A percentile compares a stretch with the other conserved stretches of the same genome.
phyloP scores from a whole-genome alignment of 1,140 invertebrate genomes.

The Aphis gossypii region DNA sequence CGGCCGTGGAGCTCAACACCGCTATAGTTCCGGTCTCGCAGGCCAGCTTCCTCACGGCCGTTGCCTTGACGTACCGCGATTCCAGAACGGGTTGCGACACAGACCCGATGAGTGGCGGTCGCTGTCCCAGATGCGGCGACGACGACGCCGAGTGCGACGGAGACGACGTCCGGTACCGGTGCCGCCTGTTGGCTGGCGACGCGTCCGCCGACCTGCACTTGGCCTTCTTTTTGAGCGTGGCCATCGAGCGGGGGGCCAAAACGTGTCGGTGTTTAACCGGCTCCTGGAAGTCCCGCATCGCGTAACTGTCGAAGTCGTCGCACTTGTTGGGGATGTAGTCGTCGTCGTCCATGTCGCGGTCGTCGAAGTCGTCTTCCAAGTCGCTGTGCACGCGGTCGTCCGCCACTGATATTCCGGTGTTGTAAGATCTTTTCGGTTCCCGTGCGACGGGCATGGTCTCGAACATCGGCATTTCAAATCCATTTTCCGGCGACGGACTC shows the following conservation, averaged over 20 bases:
- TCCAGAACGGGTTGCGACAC: constrained; percentile 44
- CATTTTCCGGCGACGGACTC: background rate
- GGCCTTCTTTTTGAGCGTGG: constrained; percentile 62
- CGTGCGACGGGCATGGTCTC: background rate
- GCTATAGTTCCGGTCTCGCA: constrained; percentile 61
- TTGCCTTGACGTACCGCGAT: constrained; percentile 61
- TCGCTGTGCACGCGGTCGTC: background rate
- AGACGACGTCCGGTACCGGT: background rate
- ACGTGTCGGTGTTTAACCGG: constrained; percentile 61
- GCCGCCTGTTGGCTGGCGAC: background rate
- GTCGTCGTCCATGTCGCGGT: rapidly evolving
- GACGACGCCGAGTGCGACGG: background rate
- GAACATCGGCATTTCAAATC: background rate
- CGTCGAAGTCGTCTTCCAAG: background rate
- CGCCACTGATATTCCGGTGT: background rate
- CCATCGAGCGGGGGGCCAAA: constrained; percentile 61
- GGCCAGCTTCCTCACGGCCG: constrained; percentile 61
- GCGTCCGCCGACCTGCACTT: constrained; percentile 50
- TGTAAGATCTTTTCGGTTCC: background rate
- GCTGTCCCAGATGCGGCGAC: background rate
- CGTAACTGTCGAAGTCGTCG: background rate
- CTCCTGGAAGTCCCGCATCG: constrained; percentile 51
- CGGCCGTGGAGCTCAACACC: constrained; percentile 61
- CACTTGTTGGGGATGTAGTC: background rate
- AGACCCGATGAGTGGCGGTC: background rate